Conservation (phyloP, 2,113 vertebrate species). For the Ciconia stormi region DNA sequence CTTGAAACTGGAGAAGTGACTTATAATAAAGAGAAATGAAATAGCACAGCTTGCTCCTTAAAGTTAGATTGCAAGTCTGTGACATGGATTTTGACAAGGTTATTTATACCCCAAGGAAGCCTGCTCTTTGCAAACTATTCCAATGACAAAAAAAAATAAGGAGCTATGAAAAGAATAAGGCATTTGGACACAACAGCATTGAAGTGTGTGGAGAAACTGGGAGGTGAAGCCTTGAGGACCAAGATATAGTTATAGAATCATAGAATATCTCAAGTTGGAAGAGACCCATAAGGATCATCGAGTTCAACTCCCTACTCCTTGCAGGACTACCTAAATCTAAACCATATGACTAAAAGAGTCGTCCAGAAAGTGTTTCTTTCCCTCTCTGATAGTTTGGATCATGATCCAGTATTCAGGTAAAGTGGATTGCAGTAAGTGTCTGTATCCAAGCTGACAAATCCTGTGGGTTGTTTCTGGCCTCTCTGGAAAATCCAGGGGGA, state of each 20-base stretch:
- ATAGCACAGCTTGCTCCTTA: not conserved
- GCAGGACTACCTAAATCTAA: not conserved
- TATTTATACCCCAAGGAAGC: not conserved
- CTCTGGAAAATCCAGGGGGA: not conserved
- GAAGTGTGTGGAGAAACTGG: not conserved
- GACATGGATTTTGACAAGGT: not conserved
- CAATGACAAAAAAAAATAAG: not conserved
- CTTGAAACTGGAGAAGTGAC: not conserved
- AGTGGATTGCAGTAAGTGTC: not conserved
- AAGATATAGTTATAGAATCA: not conserved
- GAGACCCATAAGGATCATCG: fast-evolving
- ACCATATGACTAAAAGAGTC: fast-evolving
- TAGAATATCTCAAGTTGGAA: not conserved
- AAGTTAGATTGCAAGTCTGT: not conserved
- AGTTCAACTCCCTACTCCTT: not conserved
- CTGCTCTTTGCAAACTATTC: not conserved
- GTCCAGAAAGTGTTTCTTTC: not conserved
- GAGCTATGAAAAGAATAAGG: not conserved
- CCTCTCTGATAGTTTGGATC: not conserved
- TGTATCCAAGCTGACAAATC: not conserved
- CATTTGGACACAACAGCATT: fast-evolving
- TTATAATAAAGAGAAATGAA: not conserved
- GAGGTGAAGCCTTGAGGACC: not conserved
- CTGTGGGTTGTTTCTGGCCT: not conserved
- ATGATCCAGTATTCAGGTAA: not conserved